phyloP scores from a whole-genome alignment of 2,797 vertebrate species.

The Selene dorsalis region DNA sequence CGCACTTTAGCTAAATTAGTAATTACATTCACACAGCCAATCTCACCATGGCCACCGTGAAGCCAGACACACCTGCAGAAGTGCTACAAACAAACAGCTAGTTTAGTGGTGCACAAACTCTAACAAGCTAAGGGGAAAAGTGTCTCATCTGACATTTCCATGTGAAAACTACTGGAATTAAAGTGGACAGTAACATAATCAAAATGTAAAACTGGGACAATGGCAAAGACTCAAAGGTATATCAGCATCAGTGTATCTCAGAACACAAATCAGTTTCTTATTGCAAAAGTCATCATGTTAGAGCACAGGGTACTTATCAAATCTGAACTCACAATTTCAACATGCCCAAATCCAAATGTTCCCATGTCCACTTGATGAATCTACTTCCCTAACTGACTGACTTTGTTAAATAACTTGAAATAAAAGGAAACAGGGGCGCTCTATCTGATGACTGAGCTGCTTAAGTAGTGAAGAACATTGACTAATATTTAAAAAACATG shows the following conservation, averaged over 20 bases:
- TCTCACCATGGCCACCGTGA: conserved; percentile 76
- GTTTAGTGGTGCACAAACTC: conserved; percentile 72
- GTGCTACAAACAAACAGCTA: conserved; percentile 76
- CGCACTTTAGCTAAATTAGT: conserved; percentile 85
- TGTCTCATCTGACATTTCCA: conserved; percentile 54
- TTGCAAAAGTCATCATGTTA: not conserved
- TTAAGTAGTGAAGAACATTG: not conserved
- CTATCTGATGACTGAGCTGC: not conserved
- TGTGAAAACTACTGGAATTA: conserved; percentile 61
- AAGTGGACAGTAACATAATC: conserved; percentile 42
- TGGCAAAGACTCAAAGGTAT: conserved; percentile 30
- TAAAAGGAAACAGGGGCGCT: not conserved
- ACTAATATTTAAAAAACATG: not conserved
- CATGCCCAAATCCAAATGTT: not conserved
- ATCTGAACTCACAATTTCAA: conserved; percentile 3
- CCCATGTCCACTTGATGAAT: not conserved
- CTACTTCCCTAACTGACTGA: no score
- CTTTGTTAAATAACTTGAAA: not conserved
- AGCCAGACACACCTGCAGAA: conserved; percentile 81
- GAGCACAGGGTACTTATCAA: conserved; percentile 1
- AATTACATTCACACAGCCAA: conserved; percentile 84
- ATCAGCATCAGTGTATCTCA: conserved; percentile 4
- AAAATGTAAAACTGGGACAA: conserved; percentile 30
- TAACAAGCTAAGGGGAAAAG: conserved; percentile 72
- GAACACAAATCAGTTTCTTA: not conserved